Evolutionary conservation across 2,888 invertebrate species (phyloP).

Genomic region (Dicyrtoma fusca): DNA sequence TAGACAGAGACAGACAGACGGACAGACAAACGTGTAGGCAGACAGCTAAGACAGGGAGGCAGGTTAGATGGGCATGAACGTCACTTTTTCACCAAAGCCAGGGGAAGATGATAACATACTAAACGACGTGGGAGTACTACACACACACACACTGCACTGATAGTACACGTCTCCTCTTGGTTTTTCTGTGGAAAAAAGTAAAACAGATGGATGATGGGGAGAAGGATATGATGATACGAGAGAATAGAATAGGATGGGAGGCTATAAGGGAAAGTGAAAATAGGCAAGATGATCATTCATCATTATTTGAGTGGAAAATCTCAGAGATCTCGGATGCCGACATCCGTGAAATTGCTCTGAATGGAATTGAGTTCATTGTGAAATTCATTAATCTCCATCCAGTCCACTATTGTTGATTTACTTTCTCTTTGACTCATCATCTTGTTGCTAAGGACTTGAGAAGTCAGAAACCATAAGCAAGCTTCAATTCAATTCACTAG

Average conservation of each 20-base stretch:
- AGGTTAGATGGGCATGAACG: no score
- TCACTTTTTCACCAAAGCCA: no score
- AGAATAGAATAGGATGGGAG: constrained; percentile 4
- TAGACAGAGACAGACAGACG: no score
- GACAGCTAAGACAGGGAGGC: not conserved
- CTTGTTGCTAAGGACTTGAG: constrained; percentile 15
- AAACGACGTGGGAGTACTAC: no score
- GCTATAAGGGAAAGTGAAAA: constrained; percentile 24
- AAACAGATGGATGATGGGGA: constrained; percentile 2
- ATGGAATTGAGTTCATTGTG: constrained; percentile 43
- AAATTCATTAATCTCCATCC: constrained; percentile 52
- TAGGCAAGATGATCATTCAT: constrained; percentile 49
- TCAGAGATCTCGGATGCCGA: constrained; percentile 47
- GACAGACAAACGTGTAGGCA: not conserved
- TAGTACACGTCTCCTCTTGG: not conserved
- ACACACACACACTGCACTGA: no score
- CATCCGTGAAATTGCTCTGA: constrained; percentile 53
- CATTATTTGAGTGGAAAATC: constrained; percentile 55
- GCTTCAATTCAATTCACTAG: no score
- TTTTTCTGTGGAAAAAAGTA: not conserved
- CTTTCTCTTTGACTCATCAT: constrained; percentile 27
- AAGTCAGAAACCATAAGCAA: not conserved
- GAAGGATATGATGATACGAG: not conserved
- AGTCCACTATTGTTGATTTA: constrained; percentile 36
- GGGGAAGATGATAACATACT: no score